A percentile compares a stretch with the other conserved stretches of the same genome.
Evolutionary conservation across 1,140 invertebrate species (phyloP).

Genomic region (Zaprionus tsacasi): DNA sequence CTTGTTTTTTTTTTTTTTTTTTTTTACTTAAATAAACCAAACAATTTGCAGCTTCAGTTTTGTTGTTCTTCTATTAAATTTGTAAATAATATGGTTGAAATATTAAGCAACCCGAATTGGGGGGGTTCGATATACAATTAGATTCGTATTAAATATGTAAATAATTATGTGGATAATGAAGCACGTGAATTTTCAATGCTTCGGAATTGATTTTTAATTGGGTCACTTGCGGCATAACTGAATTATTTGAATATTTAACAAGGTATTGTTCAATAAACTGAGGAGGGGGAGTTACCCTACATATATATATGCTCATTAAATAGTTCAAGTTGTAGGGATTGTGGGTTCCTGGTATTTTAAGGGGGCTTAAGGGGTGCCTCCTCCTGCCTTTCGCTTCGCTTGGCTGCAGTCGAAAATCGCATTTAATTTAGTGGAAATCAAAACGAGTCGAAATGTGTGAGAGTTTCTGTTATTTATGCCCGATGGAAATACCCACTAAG

Average conservation of each 20-base stretch:
- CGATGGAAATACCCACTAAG: constrained; percentile 54
- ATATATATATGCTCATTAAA: neutral
- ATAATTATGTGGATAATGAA: neutral
- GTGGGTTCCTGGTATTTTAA: no score
- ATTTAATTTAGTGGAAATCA: constrained; percentile 80
- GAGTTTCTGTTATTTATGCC: constrained; percentile 25
- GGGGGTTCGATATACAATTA: neutral
- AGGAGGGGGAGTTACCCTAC: no score
- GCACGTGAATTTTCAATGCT: neutral
- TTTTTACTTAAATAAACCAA: neutral
- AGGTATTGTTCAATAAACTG: neutral
- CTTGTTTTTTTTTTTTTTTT: neutral
- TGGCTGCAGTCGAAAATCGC: constrained; percentile 60
- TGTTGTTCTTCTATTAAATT: neutral
- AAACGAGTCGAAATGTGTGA: constrained; percentile 22
- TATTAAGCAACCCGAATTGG: neutral
- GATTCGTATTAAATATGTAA: neutral
- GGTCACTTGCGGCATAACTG: neutral
- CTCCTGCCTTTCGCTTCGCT: constrained; percentile 44
- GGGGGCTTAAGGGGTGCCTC: no score
- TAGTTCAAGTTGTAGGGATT: neutral
- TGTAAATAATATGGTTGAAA: neutral
- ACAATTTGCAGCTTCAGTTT: neutral
- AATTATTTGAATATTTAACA: neutral
- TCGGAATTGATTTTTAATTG: neutral